Conservation (phyloP, 2,888 invertebrate genomes). For the Rotaria macrura region DNA sequence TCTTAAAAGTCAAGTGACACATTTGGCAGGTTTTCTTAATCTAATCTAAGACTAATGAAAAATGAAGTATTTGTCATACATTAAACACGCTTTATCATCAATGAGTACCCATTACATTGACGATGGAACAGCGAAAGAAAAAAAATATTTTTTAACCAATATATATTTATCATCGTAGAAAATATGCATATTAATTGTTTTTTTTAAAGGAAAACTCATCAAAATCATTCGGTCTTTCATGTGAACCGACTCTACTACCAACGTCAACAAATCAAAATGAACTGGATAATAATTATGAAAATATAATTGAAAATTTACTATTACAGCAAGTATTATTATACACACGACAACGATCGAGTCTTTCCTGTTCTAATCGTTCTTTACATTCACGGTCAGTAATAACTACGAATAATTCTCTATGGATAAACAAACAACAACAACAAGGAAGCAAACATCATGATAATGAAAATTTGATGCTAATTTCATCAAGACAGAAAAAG, state of each 20-base stretch:
- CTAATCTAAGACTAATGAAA: no score
- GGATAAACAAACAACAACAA: neutral
- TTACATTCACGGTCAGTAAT: neutral
- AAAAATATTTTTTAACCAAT: no score
- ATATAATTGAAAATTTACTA: constrained; percentile 5
- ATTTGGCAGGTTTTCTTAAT: no score
- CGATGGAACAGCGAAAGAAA: no score
- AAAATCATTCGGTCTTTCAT: neutral
- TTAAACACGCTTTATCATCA: no score
- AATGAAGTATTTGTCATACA: no score
- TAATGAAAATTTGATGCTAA: neutral
- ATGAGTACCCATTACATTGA: no score
- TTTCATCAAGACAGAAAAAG: neutral
- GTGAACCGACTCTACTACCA: neutral
- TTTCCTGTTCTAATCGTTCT: neutral
- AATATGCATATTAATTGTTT: neutral
- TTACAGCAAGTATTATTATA: constrained; percentile 7
- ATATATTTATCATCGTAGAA: no score
- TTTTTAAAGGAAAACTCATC: neutral
- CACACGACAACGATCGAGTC: neutral
- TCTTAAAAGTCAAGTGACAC: no score
- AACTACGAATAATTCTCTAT: neutral
- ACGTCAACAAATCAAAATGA: neutral
- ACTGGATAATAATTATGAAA: neutral
- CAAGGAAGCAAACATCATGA: no score